Base-by-base conservation (phyloP, 2,113 vertebrate species). In the Sinocyclocheilus maitianheensis region DNA sequence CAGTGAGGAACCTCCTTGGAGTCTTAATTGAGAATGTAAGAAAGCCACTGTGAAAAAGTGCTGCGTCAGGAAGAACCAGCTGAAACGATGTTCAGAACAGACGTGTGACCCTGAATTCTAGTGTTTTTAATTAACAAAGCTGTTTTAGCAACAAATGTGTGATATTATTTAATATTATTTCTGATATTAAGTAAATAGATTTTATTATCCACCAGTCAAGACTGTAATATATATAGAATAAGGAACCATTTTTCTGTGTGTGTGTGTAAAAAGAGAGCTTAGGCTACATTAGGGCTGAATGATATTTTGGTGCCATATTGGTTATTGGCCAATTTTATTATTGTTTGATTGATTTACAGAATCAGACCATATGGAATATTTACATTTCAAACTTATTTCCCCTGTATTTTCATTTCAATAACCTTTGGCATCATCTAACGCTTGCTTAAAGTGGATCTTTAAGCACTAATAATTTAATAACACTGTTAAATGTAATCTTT, bases 11-110 rank as follows among this genome's bases (percentile, higher is more conserved):
- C 60, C n/a, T 81, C n/a, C 40, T n/a, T 26, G 18, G 78, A 65
- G 78, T 43, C 79, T 67, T 81, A 67, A 81, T 48, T 67, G 79
- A 67, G 77, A 80, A 40, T 80, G 34, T 80, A 60, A 62, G 77
- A 80, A 80, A 63, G 79, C 37, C 60, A 46, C 37, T 26, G 13
- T 26, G 37, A 26, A 43, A 81, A 81, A 48, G 62, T 81, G 79
- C 79, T 48, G 60, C 13, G 40, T 81, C 79, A 62, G 43, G n/a
- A 58, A 18, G 7, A 58, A 78, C 76, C 76, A 58, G 60, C 55
- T 80, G 18, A 80, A 63, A 43, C 9, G 53, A 24, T 10, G 26
- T 6, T 60, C 30, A 55, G 16, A 63, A 46, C 58, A 80, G 30
- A 46, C 22, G 12, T 9, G 20, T 43, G 12, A 40, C 5, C 11